Evolutionary conservation across 2,797 vertebrate species (phyloP).

Genomic region (Rhabdomys pumilio): DNA sequence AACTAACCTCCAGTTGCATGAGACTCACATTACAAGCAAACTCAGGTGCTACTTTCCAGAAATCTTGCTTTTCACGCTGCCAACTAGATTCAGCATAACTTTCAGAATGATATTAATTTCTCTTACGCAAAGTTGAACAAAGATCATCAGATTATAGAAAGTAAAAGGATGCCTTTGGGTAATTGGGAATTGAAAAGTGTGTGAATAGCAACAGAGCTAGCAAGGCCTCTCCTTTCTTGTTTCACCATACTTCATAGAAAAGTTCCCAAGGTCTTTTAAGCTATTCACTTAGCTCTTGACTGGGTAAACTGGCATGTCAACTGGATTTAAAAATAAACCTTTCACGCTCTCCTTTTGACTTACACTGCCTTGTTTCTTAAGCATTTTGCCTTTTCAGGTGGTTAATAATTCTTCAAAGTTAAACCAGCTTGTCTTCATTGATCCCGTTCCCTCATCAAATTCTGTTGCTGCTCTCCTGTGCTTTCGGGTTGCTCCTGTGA

Average conservation of each 20-base stretch:
- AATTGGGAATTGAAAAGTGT: slow-evolving; percentile 72
- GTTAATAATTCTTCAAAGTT: slow-evolving; percentile 78
- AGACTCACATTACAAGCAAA: slow-evolving; percentile 8
- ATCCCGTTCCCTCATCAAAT: slow-evolving; percentile 71
- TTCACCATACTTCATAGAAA: slow-evolving; percentile 66
- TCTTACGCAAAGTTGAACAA: slow-evolving; percentile 38
- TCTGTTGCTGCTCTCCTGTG: slow-evolving; percentile 55
- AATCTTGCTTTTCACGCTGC: neutral
- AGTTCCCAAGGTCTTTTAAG: slow-evolving; percentile 78
- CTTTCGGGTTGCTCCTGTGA: slow-evolving; percentile 68
- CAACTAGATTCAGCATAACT: slow-evolving; percentile 32
- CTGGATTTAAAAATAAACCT: slow-evolving; percentile 77
- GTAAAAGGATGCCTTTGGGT: slow-evolving; percentile 44
- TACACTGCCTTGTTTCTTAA: slow-evolving; percentile 66
- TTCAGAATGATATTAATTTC: slow-evolving; percentile 66
- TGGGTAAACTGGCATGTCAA: slow-evolving; percentile 78
- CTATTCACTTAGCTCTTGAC: slow-evolving; percentile 83
- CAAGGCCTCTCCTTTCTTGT: slow-evolving; percentile 66
- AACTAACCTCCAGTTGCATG: neutral
- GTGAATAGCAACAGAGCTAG: slow-evolving; percentile 26
- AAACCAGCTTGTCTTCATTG: slow-evolving; percentile 77
- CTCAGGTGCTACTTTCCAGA: neutral
- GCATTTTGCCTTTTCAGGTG: slow-evolving; percentile 81
- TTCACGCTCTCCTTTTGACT: slow-evolving; percentile 75
- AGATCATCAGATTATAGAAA: slow-evolving; percentile 53